Conservation (phyloP, 2,113 vertebrate genomes). For the Pituophis catenifer region DNA sequence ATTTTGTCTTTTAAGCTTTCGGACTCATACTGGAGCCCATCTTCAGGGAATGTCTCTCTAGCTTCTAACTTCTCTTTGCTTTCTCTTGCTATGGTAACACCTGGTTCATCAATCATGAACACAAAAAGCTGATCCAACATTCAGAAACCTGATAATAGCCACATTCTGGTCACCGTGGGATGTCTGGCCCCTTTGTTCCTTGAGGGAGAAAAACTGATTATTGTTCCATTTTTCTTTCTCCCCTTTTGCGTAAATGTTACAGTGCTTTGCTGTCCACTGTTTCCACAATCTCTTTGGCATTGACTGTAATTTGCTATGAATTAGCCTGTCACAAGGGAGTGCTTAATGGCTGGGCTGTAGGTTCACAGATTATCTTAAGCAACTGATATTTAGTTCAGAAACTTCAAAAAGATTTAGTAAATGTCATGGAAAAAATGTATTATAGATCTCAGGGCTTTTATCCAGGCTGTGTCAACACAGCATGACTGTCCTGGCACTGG, state of each 20-base stretch:
- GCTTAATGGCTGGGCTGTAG: constrained; percentile 62
- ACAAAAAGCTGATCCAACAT: background rate
- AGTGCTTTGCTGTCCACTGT: constrained; percentile 43
- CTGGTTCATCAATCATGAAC: constrained; percentile 16
- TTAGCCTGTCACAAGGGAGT: constrained; percentile 67
- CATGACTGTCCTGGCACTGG: constrained; percentile 17
- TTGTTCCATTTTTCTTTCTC: constrained; percentile 51
- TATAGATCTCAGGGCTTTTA: constrained; percentile 32
- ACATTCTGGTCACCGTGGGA: constrained; percentile 2
- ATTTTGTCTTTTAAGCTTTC: too few relatives aligned
- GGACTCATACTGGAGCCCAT: too few relatives aligned
- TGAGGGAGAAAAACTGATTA: constrained; percentile 44
- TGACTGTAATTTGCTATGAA: constrained; percentile 67
- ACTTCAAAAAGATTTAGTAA: constrained; percentile 60
- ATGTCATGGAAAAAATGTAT: constrained; percentile 59
- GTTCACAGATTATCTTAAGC: constrained; percentile 64
- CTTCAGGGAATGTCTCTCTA: too few relatives aligned
- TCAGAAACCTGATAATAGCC: constrained; percentile 32
- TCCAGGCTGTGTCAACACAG: background rate
- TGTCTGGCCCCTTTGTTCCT: constrained; percentile 19
- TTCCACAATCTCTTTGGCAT: constrained; percentile 66
- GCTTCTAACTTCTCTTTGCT: background rate
- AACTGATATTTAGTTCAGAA: constrained; percentile 65
- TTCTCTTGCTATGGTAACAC: background rate
- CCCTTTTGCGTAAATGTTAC: constrained; percentile 45